Evolutionary conservation across 2,888 invertebrate species (phyloP).

Genomic region (Leptinotarsa juncta): DNA sequence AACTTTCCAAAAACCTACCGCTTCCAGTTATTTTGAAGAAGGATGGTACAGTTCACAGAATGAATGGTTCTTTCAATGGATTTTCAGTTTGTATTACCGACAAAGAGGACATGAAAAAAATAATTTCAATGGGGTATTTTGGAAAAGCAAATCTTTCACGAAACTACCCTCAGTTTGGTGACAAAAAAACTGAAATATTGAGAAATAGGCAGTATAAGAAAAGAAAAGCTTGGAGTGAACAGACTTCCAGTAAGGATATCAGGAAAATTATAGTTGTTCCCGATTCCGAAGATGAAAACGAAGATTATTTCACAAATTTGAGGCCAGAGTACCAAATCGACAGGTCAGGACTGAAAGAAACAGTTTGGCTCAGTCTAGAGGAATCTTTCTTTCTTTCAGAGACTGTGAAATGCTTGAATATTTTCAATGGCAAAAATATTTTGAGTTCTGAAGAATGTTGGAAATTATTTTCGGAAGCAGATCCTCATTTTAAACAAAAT

Average conservation of each 20-base stretch:
- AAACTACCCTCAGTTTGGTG: conserved; percentile 59
- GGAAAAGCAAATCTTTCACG: conserved; percentile 74
- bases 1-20: conserved; percentile 59
- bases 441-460: conserved; percentile 70
- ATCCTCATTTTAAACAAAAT: conserved; percentile 73
- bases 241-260: conserved; percentile 29
- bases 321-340: conserved; percentile 72
- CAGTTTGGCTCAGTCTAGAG: conserved; percentile 76
- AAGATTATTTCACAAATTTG: conserved; percentile 72
- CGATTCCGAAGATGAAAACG: conserved; percentile 76
- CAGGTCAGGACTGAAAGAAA: conserved; percentile 72
- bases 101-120: conserved; percentile 70
- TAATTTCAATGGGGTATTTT: conserved; percentile 81
- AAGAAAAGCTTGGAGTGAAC: conserved; percentile 64
- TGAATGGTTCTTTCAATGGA: conserved; percentile 76
- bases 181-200: conserved; percentile 67
- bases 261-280: conserved; percentile 72
- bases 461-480: conserved; percentile 70
- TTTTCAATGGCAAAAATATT: conserved; percentile 68
- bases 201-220: conserved; percentile 72
- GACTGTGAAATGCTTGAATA: conserved; percentile 75
- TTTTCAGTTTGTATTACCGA: conserved; percentile 74
- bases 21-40: conserved; percentile 65
- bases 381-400: conserved; percentile 82
- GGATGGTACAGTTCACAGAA: conserved; percentile 68